A percentile compares a stretch with the other conserved stretches of the same genome.
These are phyloP conservation scores for Cotesia chilonis DNA, from an alignment of 1,140 invertebrate species.

Conservation along the genomic window DNA sequence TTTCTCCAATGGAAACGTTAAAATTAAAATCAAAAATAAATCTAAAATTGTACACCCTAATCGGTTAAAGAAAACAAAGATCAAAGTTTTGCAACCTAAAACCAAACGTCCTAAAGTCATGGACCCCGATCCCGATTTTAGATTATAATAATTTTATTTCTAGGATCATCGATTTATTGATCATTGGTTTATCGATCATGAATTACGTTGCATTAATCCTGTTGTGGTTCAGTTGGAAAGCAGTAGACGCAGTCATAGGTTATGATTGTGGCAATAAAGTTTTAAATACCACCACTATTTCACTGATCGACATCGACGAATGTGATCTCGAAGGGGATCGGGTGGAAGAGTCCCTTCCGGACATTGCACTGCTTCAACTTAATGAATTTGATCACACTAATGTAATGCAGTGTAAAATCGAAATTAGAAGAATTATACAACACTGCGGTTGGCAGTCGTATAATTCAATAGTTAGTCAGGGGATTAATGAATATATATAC, in stretches of 20 bases:
- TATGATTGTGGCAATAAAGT: conserved; percentile 12
- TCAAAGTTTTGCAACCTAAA: no score
- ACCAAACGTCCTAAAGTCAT: no score
- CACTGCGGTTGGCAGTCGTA: background rate
- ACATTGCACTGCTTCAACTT: background rate
- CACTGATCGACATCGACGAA: conserved; percentile 9
- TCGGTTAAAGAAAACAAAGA: no score
- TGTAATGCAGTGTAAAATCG: background rate
- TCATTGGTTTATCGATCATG: no score
- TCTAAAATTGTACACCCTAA: background rate
- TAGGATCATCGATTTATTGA: no score
- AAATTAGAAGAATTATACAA: no score
- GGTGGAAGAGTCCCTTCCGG: background rate
- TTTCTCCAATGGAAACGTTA: no score
- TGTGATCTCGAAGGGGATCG: background rate
- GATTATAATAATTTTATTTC: no score
- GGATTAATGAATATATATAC: background rate
- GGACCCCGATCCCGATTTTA: no score
- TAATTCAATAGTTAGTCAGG: background rate
- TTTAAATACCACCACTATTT: conserved; percentile 5
- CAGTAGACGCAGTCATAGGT: background rate
- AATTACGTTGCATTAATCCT: no score
- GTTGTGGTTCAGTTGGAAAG: no score
- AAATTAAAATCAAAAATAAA: no score
- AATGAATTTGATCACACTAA: conserved; percentile 8